A percentile compares a stretch with the other conserved stretches of the same genome.
Conservation (phyloP, 2,888 invertebrate genomes). For the Bursaphelenchus okinawaensis region DNA sequence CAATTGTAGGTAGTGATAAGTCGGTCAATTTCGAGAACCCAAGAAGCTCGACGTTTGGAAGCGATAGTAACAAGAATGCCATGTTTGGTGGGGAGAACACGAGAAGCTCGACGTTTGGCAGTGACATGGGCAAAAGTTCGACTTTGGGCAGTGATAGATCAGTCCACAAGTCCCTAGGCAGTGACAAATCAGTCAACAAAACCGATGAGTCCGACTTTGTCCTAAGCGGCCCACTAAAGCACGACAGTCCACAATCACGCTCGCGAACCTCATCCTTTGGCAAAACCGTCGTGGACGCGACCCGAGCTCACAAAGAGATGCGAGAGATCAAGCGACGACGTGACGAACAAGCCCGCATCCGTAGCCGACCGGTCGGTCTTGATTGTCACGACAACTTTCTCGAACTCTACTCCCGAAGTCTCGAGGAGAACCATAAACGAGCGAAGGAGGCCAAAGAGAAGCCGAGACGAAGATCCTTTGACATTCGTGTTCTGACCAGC, state of each 20-base stretch:
- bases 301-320: background rate
- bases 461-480: background rate
- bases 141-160: too few relatives aligned
- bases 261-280: slow-evolving; percentile 4
- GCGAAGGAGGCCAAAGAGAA: background rate
- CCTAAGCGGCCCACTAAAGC: background rate
- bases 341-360: background rate
- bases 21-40: too few relatives aligned
- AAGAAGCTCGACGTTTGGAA: too few relatives aligned
- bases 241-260: slow-evolving; percentile 7
- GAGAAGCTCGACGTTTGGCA: too few relatives aligned
- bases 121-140: too few relatives aligned
- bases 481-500: background rate
- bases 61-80: too few relatives aligned
- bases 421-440: background rate
- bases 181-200: too few relatives aligned
- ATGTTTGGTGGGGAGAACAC: too few relatives aligned
- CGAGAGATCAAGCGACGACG: background rate
- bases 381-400: background rate
- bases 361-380: background rate
- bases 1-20: background rate
- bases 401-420: background rate
- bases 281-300: background rate
- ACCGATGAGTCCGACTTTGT: background rate
- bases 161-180: too few relatives aligned